Evolutionary conservation across 2,797 vertebrate species (phyloP).

Genomic region (Clarias fuscus): DNA sequence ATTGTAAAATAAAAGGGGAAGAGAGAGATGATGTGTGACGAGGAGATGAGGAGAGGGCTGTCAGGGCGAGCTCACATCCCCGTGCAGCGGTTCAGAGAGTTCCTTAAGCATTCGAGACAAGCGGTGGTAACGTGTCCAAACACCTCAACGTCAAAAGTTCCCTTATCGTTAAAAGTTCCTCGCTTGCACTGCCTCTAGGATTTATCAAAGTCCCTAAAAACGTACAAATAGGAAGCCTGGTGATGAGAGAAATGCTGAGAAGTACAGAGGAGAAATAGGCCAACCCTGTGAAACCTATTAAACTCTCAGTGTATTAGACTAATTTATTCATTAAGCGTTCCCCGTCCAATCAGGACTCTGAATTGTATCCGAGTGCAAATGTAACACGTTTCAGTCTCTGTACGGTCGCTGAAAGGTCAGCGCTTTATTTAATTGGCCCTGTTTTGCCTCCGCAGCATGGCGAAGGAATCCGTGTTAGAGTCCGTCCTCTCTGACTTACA

Average conservation of each 20-base stretch:
- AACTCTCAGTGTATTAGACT: neutral
- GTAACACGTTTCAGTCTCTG: neutral
- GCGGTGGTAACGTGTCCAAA: constrained; percentile 54
- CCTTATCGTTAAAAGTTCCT: neutral
- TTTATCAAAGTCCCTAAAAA: neutral
- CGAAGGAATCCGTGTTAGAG: neutral
- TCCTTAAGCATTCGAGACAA: constrained; percentile 39
- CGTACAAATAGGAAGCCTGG: neutral
- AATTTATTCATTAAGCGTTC: neutral
- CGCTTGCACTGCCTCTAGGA: neutral
- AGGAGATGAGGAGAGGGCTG: constrained; percentile 29
- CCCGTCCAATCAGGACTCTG: neutral
- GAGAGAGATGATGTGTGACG: neutral
- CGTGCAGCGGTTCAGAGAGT: neutral
- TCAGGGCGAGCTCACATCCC: constrained; percentile 7
- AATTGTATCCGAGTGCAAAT: neutral
- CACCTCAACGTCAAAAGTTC: constrained; percentile 56
- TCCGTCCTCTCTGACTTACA: constrained; percentile 4
- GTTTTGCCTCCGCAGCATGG: neutral
- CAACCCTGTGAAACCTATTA: no score
- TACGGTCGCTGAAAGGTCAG: neutral
- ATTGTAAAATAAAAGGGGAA: neutral
- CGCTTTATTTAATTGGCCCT: neutral
- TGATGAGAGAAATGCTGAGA: neutral
- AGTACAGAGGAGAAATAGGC: no score